Evolutionary conservation across 2,888 invertebrate genomes (phyloP), one percentile per base, ranked within the genome.

Genomic region (Orchestes rusci): DNA sequence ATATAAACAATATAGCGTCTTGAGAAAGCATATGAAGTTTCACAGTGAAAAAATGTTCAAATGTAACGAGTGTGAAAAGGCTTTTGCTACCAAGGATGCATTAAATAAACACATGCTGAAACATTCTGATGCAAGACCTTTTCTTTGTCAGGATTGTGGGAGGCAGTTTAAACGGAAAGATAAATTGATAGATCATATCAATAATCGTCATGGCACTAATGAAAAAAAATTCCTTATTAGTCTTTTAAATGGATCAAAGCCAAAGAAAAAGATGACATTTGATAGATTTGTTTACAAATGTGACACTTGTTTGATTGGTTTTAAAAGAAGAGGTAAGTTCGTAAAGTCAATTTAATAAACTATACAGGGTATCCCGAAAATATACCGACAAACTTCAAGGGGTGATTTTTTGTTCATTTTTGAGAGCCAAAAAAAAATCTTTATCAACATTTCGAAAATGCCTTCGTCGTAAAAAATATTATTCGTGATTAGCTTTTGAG

Each of bases 91-190:
- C 2, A 67, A 76, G 18, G 84, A 84, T 63, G 85, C 84, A 61
- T 68, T 87, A 35, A 76, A 79, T 48, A 75, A 82, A 65, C 86
- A 87, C 65, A 72, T 80, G 67, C 65, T 85, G 39, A 73, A 76
- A 64, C 81, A 82, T 63, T 77, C 78, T 0, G 75, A 77, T 55
- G 74, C 73, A 55, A 46, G 56, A 17, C 82, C 83, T 59, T 85
- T 84, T 67, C 71, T 82, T 50, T 88, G 88, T 59, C 77, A 82
- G 3, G 75, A 79, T 58, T 87, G 88, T 64, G 84, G 82, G 1
- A 80, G 82, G 54, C 82, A 82, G 61, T 87, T 86, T 62, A 84
- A 84, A 59, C 72, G 86, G 16, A 84, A 84, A 56, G 82, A 83
- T 57, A 83, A 83, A 60, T 65, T 86, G 36, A 78, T 78, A 53